A percentile compares a stretch with the other conserved stretches of the same genome.
Evolutionary conservation across 2,888 invertebrate genomes (phyloP).

Genomic region (Bellardia bayeri): DNA sequence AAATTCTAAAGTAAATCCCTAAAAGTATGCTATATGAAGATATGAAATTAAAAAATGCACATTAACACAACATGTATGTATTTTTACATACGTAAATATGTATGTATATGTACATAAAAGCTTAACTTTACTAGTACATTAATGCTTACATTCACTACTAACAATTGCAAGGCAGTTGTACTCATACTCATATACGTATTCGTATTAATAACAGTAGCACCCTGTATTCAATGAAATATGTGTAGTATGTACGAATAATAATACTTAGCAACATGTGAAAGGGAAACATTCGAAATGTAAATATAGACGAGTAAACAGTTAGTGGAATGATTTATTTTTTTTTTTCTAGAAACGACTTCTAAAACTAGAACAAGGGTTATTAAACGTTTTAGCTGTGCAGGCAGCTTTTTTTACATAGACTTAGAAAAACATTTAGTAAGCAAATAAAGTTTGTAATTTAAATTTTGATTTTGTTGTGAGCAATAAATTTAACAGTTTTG

Average conservation of each 20-base stretch:
- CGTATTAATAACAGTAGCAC: slow-evolving; percentile 4
- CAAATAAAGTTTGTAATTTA: background rate
- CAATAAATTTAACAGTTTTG: no score
- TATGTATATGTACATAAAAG: background rate
- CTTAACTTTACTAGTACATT: no score
- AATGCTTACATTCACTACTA: background rate
- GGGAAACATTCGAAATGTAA: slow-evolving; percentile 37
- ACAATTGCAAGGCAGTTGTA: background rate
- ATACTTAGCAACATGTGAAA: slow-evolving; percentile 42
- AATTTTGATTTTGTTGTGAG: background rate
- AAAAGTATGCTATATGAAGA: slow-evolving; percentile 56
- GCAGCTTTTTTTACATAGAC: background rate
- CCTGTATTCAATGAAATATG: slow-evolving; percentile 16
- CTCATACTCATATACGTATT: background rate
- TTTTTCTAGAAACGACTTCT: slow-evolving; percentile 6
- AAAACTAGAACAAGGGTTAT: slow-evolving; percentile 62
- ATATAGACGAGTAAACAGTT: slow-evolving; percentile 50
- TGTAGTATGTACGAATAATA: background rate
- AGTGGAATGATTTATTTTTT: slow-evolving; percentile 18
- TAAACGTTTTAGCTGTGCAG: slow-evolving; percentile 56
- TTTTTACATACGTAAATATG: background rate
- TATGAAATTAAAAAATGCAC: slow-evolving; percentile 38
- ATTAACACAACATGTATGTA: background rate
- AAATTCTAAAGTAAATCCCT: slow-evolving; percentile 35
- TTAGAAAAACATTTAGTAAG: background rate